Evolutionary conservation across 1,140 invertebrate species (phyloP), one percentile per base, ranked within the genome.

Genomic region (Leptopilina boulardi): DNA sequence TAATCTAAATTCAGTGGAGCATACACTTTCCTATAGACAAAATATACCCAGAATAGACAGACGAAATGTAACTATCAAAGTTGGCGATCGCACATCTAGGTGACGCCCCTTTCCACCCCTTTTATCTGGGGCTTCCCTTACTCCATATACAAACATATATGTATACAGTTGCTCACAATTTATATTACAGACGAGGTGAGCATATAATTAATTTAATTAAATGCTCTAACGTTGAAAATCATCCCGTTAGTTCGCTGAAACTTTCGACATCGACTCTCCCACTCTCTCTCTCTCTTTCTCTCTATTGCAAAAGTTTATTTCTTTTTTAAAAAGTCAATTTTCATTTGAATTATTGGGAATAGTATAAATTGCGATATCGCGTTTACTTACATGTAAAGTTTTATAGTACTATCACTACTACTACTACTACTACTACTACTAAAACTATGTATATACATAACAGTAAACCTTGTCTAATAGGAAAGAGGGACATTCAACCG

Each of bases 151-250:
- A 38, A 4, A 38, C 9, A 6, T 38, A 38, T 38, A 38, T 9
- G 9, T 3, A 38, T 6, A 38, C 9, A 84, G 82, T 87, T 87
- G 82, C 87, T 88, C 86, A 84, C 85, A 91, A 90, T 90, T 90
- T 89, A 89, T 89, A 90, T 90, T 86, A 89, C 87, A 84, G 84
- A 80, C 86, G 86, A 85, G 85, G 81, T 83, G 85, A 85, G 88
- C 90, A 89, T 90, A 91, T 90, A 89, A 91, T 90, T 90, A 91
- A 90, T 90, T 90, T 91, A 90, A 91, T 91, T 91, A 90, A 90
- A 90, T 88, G 85, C 83, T 80, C 84, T 80, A 38, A 82, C 86
- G 84, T 84, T 87, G 89, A 90, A 90, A 91, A 89, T 89, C 87
- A 88, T 91, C 85, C 89, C 87, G 88, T 90, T 89, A 89, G 88